Conservation (phyloP, 2,113 vertebrate species). For the Plecturocebus donacophilus region DNA sequence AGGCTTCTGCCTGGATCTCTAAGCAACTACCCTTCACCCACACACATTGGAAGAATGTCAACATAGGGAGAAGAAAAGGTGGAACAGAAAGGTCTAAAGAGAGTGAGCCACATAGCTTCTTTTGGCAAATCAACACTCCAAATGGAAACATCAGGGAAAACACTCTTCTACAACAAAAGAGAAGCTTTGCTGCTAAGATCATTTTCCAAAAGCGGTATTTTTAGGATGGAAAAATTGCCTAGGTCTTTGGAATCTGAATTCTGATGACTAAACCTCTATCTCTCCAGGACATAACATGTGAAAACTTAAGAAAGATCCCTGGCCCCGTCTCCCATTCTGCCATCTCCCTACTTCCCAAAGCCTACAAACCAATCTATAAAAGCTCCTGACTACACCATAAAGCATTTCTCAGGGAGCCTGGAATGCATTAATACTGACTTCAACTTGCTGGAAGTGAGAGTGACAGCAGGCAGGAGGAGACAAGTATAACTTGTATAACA, state of each 20-base stretch:
- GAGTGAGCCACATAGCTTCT: slow-evolving; percentile 32
- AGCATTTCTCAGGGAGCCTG: slow-evolving; percentile 34
- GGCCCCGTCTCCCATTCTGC: background rate
- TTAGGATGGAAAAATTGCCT: slow-evolving; percentile 42
- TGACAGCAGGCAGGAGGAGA: background rate
- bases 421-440: slow-evolving; percentile 55
- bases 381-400: slow-evolving; percentile 16
- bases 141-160: slow-evolving; percentile 51
- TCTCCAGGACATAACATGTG: background rate
- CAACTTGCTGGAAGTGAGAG: slow-evolving; percentile 16
- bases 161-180: slow-evolving; percentile 51
- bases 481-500: background rate
- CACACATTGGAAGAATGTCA: slow-evolving; percentile 62
- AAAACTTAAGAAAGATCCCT: slow-evolving; percentile 25
- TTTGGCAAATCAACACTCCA: slow-evolving; percentile 29
- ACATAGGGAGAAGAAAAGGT: slow-evolving; percentile 48
- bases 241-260: slow-evolving; percentile 63
- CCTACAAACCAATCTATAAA: slow-evolving; percentile 35
- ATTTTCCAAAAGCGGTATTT: slow-evolving; percentile 50
- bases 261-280: slow-evolving; percentile 41
- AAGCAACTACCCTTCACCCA: slow-evolving; percentile 68
- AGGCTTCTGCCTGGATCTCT: slow-evolving; percentile 63
- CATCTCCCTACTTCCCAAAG: slow-evolving; percentile 4
- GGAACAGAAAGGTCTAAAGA: slow-evolving; percentile 38
- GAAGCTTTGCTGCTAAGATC: slow-evolving; percentile 21